These are phyloP conservation scores for Amblyjoppa fuscipennis DNA, from an alignment of 2,888 invertebrate genomes.

Conservation along the genomic window DNA sequence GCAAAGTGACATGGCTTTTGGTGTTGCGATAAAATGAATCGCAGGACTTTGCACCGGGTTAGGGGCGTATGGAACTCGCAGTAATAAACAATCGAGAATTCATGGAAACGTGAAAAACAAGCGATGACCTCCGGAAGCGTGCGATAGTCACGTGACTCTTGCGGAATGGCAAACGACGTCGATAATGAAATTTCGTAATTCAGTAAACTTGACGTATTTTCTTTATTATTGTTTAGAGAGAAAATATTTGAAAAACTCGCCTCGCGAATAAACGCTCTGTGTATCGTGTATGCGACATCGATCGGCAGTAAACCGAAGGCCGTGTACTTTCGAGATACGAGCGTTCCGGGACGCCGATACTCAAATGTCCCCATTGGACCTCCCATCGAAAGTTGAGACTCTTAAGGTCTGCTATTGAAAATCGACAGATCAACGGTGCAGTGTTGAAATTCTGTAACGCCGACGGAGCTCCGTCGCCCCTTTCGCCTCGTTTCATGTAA, in stretches of 20 bases:
- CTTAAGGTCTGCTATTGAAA: not conserved
- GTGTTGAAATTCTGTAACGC: not conserved
- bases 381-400: conserved; percentile 4
- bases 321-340: conserved; percentile 18
- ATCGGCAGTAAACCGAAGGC: conserved; percentile 10
- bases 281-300: conserved; percentile 17
- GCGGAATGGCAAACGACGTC: too few relatives aligned
- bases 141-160: not conserved
- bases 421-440: not conserved
- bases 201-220: not conserved
- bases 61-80: too few relatives aligned
- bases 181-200: not conserved
- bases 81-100: too few relatives aligned
- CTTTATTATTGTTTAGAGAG: not conserved
- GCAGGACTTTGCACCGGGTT: not conserved
- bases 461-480: not conserved
- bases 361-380: conserved; percentile 11
- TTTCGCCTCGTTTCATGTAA: not conserved
- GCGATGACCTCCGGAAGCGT: not conserved
- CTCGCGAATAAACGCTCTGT: not conserved
- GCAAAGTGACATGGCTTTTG: not conserved
- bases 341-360: not conserved
- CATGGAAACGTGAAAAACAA: not conserved
- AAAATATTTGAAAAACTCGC: conserved; percentile 25
- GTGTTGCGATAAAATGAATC: not conserved